Evolutionary conservation across 2,113 vertebrate genomes (phyloP), one percentile per base, ranked within the genome.

Genomic region (Puntigrus tetrazona): DNA sequence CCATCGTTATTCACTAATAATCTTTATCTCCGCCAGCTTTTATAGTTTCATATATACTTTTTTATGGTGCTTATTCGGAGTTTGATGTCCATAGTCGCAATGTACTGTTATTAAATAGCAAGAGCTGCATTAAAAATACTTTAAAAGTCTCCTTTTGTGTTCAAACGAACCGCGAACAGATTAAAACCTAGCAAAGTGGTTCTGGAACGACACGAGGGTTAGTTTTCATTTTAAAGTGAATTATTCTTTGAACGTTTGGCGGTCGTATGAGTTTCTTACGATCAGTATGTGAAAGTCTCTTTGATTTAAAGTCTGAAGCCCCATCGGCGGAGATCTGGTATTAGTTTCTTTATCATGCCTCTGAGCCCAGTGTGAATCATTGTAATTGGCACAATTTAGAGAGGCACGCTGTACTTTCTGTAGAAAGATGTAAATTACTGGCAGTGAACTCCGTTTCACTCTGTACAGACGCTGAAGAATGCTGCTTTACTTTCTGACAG

Each of bases 301-400:
- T n/a, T 61, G 25, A 38, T 79, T 79, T 81, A 41, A 70, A 36
- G 34, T 47, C 27, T 50, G 14, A 52, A 41, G 3, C 31, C 29
- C 34, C n/a, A 81, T 67, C 57, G 14, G 83, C 7, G 31, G 6
- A 76, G 5, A 63, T 52, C 63, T 75, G 72, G 27, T 59, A 5
- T 52, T 85, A 14, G 43, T 86, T 74, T 79, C 22, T 41, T 85
- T 57, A 36, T 70, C 80, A 20, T 70, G 47, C n/a, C n/a, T 82
- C 14, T 69, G 47, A 59, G 55, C 34, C 13, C 14, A 52, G 43
- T 47, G 77, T 31, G 43, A 34, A 43, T 74, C 61, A 79, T 73
- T 59, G 77, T 47, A 52, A 61, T 57, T 83, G 11, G 69, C 63
- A 63, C n/a, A 38, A 69, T 76, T 38, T 67, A 70, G 22, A 55